A percentile compares a stretch with the other conserved stretches of the same genome.
These are phyloP conservation scores for Antechinus flavipes DNA, from an alignment of 2,113 vertebrate species.

Conservation along the genomic window DNA sequence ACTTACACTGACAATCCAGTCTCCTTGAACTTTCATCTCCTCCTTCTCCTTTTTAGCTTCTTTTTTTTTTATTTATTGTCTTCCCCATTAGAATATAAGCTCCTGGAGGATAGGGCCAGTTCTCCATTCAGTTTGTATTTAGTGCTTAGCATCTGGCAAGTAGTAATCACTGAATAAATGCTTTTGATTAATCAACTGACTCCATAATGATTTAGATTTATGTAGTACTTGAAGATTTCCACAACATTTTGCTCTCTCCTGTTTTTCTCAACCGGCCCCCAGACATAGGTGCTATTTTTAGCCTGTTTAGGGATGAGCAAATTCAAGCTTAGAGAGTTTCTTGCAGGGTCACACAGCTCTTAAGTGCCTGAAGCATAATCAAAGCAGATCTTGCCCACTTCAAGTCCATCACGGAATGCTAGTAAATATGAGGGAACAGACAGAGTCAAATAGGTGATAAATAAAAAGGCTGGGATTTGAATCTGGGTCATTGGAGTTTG, in stretches of 20 bases:
- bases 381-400: background rate
- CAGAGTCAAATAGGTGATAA: background rate
- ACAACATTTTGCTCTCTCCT: background rate
- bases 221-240: background rate
- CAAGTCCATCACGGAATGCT: background rate
- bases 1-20: too few species aligned
- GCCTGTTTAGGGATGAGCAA: background rate
- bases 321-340: background rate
- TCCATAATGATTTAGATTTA: background rate
- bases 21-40: too few species aligned
- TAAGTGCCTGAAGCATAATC: background rate
- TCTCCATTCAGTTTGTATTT: background rate
- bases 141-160: background rate
- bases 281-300: background rate
- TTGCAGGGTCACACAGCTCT: background rate
- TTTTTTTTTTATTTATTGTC: background rate
- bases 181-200: background rate
- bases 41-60: background rate
- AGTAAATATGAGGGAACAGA: background rate
- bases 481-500: background rate
- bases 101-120: background rate
- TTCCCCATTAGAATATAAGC: background rate
- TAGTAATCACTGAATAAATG: background rate
- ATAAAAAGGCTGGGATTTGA: background rate
- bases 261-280: background rate